Conservation (phyloP, 92 coral and sea anemone species). For the Anthopleura xanthogrammica region DNA sequence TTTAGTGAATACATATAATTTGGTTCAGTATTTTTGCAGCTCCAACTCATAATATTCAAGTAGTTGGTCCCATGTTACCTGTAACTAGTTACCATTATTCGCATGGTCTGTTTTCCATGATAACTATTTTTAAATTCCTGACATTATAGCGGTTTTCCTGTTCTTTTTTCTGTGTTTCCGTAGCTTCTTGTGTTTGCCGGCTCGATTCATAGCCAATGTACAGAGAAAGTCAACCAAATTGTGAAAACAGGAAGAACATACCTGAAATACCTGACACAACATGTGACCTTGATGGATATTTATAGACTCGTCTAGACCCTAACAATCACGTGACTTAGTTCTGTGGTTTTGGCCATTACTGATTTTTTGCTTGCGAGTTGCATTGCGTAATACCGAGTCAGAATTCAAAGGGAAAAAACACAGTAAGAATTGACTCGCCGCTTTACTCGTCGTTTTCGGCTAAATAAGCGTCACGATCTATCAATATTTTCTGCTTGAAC, state of each 20-base stretch:
- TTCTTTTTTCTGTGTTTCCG: not conserved
- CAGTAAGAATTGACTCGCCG: not conserved
- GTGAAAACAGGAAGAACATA: conserved; percentile 66
- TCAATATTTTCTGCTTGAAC: no score
- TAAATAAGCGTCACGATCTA: no score
- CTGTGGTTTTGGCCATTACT: not conserved
- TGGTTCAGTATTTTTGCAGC: no score
- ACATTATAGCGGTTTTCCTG: conserved; percentile 4
- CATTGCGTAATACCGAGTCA: not conserved
- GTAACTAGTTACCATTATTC: not conserved
- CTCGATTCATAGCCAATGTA: not conserved
- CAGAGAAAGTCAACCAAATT: conserved; percentile 8
- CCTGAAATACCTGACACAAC: conserved; percentile 34
- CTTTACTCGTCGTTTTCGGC: not conserved
- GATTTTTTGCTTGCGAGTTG: not conserved
- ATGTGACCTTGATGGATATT: conserved; percentile 10
- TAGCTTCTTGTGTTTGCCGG: not conserved
- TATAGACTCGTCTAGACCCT: not conserved
- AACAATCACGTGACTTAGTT: not conserved
- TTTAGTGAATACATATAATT: no score
- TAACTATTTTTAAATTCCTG: not conserved
- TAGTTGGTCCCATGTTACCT: not conserved
- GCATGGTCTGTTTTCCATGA: not conserved
- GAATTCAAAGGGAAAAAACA: not conserved
- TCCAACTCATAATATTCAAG: no score